Base-by-base conservation (phyloP, 2,888 invertebrate genomes). In the Margaritifera margaritifera region DNA sequence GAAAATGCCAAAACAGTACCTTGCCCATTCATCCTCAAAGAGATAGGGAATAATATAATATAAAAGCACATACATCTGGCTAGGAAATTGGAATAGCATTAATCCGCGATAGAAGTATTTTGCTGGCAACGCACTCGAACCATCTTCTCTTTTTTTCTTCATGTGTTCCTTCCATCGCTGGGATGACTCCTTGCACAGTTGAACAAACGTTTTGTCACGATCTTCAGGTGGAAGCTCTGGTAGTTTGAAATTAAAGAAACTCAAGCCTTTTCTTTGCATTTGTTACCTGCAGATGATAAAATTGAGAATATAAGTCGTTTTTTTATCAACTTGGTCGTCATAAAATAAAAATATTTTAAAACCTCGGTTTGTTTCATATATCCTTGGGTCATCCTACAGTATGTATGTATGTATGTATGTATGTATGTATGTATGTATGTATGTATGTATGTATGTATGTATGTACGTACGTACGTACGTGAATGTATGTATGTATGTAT, bases 1-100 rank as follows among this genome's bases (percentile, higher is more conserved):
- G 8, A 82, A 61, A 6, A 85, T 75, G 62, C 79, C 80, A 62
- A 84, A 66, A 64, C 80, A 84, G 67, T 84, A 84, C 27, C 68
- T 64, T 0, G 79, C 75, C 80, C 79, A 79, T 1, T 79, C 78
- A 50, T 81, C 81, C 6, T 65, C 55, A 62, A 81, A 80, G 22
- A 80, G 59, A 53, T 77, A 73, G 0, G 84, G 83, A 1, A 84
- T 68, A 11, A 85, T 75, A 65, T 80, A 74, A 52, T 20, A 67
- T 8, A 79, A 61, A 20, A 80, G 75, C 56, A 76, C 74, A 66
- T 82, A 84, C 8, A 84, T 66, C 71, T 80, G 80, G 15, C 82
- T 79, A 1, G 78, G 74, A 19, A 78, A 79, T 64, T 84, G 81
- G 64, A 80, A 77, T 5, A 74, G 55, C 75, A 84, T 78, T 56